Evolutionary conservation across 2,888 invertebrate species (phyloP).

Genomic region (Eupeodes latifasciatus): DNA sequence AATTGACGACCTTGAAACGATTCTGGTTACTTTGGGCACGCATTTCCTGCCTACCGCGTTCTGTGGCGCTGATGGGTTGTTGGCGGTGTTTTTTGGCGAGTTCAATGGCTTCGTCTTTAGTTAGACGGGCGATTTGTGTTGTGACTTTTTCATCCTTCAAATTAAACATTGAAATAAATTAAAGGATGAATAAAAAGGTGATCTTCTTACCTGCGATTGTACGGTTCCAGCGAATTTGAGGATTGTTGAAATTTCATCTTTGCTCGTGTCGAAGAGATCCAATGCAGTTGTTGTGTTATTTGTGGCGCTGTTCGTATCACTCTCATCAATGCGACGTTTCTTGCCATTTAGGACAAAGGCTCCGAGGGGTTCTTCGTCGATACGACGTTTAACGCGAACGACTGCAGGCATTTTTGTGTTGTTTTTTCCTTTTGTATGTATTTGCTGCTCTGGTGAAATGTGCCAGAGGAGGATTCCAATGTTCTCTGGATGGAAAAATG

Average conservation of each 20-base stretch:
- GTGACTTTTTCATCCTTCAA: slow-evolving; percentile 84
- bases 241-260: slow-evolving; percentile 86
- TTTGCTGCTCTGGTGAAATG: slow-evolving; percentile 9
- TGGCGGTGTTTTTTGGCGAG: slow-evolving; percentile 84
- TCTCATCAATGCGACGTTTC: slow-evolving; percentile 86
- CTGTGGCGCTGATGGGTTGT: slow-evolving; percentile 83
- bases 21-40: slow-evolving; percentile 85
- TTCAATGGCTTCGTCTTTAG: slow-evolving; percentile 84
- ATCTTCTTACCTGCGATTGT: slow-evolving; percentile 86
- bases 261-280: slow-evolving; percentile 77
- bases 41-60: slow-evolving; percentile 84
- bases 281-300: background rate
- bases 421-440: slow-evolving; percentile 5
- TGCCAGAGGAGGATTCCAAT: slow-evolving; percentile 5
- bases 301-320: slow-evolving; percentile 34
- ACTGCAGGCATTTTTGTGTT: slow-evolving; percentile 85
- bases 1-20: slow-evolving; percentile 87
- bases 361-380: slow-evolving; percentile 89
- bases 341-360: slow-evolving; percentile 90
- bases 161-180: background rate
- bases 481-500: background rate
- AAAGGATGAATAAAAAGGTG: background rate
- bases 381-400: slow-evolving; percentile 89
- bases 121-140: slow-evolving; percentile 84
- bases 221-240: slow-evolving; percentile 90